A percentile compares a stretch with the other conserved stretches of the same genome.
Evolutionary conservation across 2,113 vertebrate genomes (phyloP).

Genomic region (Tychaedon coryphoeus): DNA sequence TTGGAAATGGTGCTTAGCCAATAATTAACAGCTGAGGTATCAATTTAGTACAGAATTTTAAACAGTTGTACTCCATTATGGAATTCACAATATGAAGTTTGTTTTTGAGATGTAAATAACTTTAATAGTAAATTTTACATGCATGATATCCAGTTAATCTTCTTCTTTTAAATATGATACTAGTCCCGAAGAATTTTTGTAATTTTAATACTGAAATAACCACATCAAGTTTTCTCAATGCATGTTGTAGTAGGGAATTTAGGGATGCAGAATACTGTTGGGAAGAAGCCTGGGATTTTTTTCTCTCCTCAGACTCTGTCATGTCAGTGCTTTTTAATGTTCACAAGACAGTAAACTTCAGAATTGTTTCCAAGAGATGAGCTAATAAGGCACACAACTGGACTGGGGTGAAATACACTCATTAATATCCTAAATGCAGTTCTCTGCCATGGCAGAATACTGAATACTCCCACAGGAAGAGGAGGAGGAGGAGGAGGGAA

Average conservation of each 20-base stretch:
- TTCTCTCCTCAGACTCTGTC: background rate
- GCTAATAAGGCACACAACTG: conserved; percentile 15
- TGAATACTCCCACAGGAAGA: conserved; percentile 47
- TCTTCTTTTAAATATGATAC: background rate
- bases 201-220: background rate
- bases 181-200: background rate
- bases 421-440: background rate
- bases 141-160: background rate
- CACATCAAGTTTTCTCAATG: background rate
- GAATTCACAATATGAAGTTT: background rate
- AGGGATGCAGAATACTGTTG: background rate
- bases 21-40: background rate
- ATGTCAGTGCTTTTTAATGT: conserved; percentile 37
- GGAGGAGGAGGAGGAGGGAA: conserved; percentile 7
- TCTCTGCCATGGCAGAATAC: conserved; percentile 34
- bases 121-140: accelerated
- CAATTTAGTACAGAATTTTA: background rate
- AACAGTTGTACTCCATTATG: background rate
- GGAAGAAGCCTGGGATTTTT: background rate
- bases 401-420: conserved; percentile 24
- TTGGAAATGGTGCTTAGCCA: background rate
- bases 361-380: conserved; percentile 48
- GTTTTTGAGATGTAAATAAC: background rate
- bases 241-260: background rate
- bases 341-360: conserved; percentile 41